Conservation (phyloP, 30 jellyfish, hydroid and myxozoan species). For the Calvadosia cruxmelitensis region DNA sequence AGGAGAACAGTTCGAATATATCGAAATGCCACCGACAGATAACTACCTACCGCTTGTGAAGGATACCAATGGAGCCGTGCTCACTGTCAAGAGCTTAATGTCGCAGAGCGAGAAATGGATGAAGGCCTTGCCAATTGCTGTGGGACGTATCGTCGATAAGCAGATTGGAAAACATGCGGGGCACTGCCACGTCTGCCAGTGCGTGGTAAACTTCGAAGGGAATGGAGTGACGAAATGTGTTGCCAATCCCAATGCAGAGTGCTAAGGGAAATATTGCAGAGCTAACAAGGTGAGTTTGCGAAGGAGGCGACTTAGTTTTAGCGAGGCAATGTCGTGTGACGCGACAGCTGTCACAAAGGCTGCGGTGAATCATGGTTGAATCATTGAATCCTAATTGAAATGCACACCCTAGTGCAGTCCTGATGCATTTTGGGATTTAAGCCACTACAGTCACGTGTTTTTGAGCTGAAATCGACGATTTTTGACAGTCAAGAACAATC, state of each 20-base stretch:
- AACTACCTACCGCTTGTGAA: constrained; percentile 82
- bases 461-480: too few relatives aligned
- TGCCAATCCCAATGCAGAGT: background rate
- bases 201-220: constrained; percentile 11
- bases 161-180: constrained; percentile 37
- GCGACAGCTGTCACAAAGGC: too few relatives aligned
- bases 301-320: too few relatives aligned
- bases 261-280: background rate
- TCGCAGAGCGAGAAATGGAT: constrained; percentile 51
- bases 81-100: constrained; percentile 56
- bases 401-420: too few relatives aligned
- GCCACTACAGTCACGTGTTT: too few relatives aligned
- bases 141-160: constrained; percentile 22
- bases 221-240: background rate
- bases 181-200: constrained; percentile 51
- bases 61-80: constrained; percentile 70
- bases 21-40: constrained; percentile 52
- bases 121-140: constrained; percentile 55
- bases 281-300: too few relatives aligned
- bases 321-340: too few relatives aligned
- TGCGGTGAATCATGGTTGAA: too few relatives aligned
- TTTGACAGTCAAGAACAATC: too few relatives aligned
- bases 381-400: too few relatives aligned
- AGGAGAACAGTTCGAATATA: constrained; percentile 52
- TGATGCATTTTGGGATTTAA: too few relatives aligned